These are phyloP conservation scores for Cosmopolites sordidus DNA, from an alignment of 2,888 invertebrate genomes.

Conservation along the genomic window DNA sequence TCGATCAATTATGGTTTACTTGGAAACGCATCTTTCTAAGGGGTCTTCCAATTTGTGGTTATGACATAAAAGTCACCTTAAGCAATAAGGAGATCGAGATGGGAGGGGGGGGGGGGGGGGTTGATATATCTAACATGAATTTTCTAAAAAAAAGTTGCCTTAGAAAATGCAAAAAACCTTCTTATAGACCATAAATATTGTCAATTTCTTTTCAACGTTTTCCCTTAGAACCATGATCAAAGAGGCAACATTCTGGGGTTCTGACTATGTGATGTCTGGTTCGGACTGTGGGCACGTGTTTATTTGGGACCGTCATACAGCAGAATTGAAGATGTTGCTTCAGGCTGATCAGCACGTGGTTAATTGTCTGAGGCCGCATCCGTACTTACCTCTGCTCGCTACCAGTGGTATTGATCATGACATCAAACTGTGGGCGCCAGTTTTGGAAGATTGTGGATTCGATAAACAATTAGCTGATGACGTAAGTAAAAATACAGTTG, in stretches of 20 bases:
- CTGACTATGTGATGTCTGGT: conserved; percentile 77
- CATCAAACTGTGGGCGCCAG: conserved; percentile 77
- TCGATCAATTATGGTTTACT: too few species aligned
- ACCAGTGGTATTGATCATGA: conserved; percentile 88
- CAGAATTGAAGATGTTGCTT: conserved; percentile 67
- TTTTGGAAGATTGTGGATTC: conserved; percentile 58
- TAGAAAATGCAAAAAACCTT: too few species aligned
- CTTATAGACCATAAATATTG: too few species aligned
- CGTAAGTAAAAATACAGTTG: too few species aligned
- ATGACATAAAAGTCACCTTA: too few species aligned
- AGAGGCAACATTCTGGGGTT: conserved; percentile 82
- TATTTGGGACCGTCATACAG: conserved; percentile 71
- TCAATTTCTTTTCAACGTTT: too few species aligned
- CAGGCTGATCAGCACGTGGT: conserved; percentile 80
- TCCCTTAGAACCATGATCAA: conserved; percentile 74
- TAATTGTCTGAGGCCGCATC: conserved; percentile 82
- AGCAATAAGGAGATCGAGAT: too few species aligned
- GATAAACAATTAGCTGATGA: conserved; percentile 61
- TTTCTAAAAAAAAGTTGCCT: too few species aligned
- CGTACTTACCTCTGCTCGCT: conserved; percentile 68
- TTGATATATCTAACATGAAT: too few species aligned
- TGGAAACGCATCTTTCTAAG: too few species aligned
- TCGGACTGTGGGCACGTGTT: conserved; percentile 87
- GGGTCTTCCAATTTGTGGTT: too few species aligned
- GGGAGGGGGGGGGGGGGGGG: too few species aligned